Conservation (phyloP, 2,888 invertebrate genomes). For the Laothoe populi region DNA sequence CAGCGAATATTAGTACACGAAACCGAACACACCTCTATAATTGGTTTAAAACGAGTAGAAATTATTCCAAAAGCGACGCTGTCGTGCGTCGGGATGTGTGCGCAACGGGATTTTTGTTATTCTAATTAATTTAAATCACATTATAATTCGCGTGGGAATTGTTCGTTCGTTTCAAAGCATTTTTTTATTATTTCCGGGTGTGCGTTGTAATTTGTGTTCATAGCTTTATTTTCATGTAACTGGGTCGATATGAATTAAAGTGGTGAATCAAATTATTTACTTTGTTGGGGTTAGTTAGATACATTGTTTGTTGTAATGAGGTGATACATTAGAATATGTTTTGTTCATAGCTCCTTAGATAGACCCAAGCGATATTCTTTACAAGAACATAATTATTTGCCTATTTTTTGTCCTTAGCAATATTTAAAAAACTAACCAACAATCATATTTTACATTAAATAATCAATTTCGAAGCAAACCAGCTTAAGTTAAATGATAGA, state of each 20-base stretch:
- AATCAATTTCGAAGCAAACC: too few relatives aligned
- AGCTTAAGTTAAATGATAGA: too few relatives aligned
- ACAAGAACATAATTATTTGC: neutral
- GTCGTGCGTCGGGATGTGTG: constrained; percentile 14
- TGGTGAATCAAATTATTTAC: constrained; percentile 9
- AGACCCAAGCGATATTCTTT: neutral
- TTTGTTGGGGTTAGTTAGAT: constrained; percentile 18
- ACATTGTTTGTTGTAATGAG: neutral
- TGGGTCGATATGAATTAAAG: constrained; percentile 25
- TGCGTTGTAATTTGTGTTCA: constrained; percentile 9
- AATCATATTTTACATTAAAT: too few relatives aligned
- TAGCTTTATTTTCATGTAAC: constrained; percentile 19
- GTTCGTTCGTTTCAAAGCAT: constrained; percentile 31
- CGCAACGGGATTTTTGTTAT: constrained; percentile 43
- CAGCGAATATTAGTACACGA: neutral
- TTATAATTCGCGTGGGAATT: constrained; percentile 54
- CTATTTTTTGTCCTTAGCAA: too few relatives aligned
- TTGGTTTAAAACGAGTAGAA: neutral
- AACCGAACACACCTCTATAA: neutral
- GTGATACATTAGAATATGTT: neutral
- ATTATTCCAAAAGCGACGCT: constrained; percentile 6
- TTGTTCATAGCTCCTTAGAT: neutral
- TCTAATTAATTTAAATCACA: constrained; percentile 57
- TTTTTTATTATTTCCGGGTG: constrained; percentile 42
- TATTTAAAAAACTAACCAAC: too few relatives aligned